These are phyloP conservation scores for Erinaceus europaeus DNA, from an alignment of 2,113 vertebrate species.

Conservation along the genomic window DNA sequence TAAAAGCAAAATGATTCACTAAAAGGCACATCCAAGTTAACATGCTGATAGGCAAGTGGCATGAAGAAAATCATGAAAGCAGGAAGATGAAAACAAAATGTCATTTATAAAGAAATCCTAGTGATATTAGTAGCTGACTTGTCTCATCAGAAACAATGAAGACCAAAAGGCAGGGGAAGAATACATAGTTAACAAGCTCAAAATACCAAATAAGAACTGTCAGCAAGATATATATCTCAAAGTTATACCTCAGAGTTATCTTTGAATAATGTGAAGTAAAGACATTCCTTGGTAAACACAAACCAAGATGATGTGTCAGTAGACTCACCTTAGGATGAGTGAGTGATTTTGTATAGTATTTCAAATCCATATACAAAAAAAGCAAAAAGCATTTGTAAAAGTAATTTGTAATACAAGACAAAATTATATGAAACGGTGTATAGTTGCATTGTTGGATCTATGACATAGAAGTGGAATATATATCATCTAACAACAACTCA, in stretches of 20 bases:
- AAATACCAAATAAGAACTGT: not conserved
- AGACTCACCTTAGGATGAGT: not conserved
- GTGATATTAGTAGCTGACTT: not conserved
- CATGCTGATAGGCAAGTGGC: not conserved
- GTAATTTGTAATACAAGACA: not conserved
- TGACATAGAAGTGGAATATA: not conserved
- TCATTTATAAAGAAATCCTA: slow-evolving; percentile 15
- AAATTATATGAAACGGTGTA: not conserved
- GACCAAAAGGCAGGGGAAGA: not conserved
- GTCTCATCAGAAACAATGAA: slow-evolving; percentile 12
- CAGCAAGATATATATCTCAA: too few relatives aligned
- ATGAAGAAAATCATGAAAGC: not conserved
- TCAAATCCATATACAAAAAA: not conserved
- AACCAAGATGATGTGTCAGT: not conserved
- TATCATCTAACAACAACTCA: not conserved
- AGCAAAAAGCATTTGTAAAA: not conserved
- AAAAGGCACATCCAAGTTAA: not conserved
- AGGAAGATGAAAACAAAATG: not conserved
- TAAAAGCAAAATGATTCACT: not conserved
- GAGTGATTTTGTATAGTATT: not conserved
- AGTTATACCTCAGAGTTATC: not conserved
- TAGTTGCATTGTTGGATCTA: not conserved
- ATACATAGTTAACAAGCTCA: not conserved
- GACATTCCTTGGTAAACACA: not conserved
- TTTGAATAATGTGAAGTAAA: not conserved